Percentiles rank a stretch among this genome's conserved stretches.
Conservation (phyloP, 2,888 invertebrate species). For the Aphodius sticticus region DNA sequence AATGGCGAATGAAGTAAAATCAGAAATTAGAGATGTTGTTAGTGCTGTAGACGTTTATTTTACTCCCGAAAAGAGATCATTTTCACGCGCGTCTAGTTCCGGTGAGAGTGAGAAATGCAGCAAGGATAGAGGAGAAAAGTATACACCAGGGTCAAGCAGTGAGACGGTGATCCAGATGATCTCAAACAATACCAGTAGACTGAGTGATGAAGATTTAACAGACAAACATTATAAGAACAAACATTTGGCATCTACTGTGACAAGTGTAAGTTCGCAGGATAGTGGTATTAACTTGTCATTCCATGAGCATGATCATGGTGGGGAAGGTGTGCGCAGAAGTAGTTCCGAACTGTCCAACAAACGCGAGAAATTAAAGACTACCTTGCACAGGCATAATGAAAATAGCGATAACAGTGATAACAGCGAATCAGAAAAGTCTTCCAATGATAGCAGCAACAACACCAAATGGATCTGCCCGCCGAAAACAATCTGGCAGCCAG, state of each 20-base stretch:
- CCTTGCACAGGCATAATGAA: conserved; percentile 53
- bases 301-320: conserved; percentile 67
- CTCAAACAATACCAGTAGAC: conserved; percentile 65
- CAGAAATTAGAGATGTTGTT: conserved; percentile 77
- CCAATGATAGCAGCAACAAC: conserved; percentile 58
- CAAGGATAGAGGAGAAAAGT: conserved; percentile 46
- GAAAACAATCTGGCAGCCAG: conserved; percentile 82
- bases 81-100: conserved; percentile 53
- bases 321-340: conserved; percentile 49
- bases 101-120: conserved; percentile 50
- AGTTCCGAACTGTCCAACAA: conserved; percentile 55
- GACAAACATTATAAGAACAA: conserved; percentile 62
- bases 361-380: conserved; percentile 51
- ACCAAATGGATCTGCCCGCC: conserved; percentile 80
- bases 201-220: conserved; percentile 66
- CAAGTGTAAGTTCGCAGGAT: conserved; percentile 78
- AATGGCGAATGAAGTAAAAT: conserved; percentile 82
- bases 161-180: conserved; percentile 55
- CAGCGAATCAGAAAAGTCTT: conserved; percentile 44
- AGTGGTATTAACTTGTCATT: conserved; percentile 80
- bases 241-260: conserved; percentile 71
- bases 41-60: conserved; percentile 73
- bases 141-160: conserved; percentile 55
- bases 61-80: conserved; percentile 55
- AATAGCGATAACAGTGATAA: conserved; percentile 51